phyloP scores from a whole-genome alignment of 2,797 vertebrate species.

The Lerista edwardsae region DNA sequence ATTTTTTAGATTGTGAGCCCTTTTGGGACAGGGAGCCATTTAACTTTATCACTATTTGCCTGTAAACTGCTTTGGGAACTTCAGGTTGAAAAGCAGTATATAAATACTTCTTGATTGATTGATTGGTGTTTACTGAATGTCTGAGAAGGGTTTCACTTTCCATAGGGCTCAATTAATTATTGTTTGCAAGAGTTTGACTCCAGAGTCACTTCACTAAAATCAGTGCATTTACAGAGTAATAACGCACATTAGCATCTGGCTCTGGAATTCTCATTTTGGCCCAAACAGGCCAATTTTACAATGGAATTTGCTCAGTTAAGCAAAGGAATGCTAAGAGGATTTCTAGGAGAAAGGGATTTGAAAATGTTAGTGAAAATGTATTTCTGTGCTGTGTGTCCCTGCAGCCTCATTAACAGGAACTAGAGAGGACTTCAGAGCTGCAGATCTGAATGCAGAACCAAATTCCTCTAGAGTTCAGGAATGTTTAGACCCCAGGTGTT shows the following conservation, averaged over 20 bases:
- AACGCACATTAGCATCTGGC: slow-evolving; percentile 2
- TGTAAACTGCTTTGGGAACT: too few relatives aligned
- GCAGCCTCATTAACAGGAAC: slow-evolving; percentile 16
- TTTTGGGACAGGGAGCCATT: too few relatives aligned
- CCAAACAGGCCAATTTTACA: slow-evolving; percentile 7
- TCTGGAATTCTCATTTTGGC: slow-evolving; percentile 29
- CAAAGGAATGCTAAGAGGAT: slow-evolving; percentile 12
- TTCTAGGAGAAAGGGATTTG: slow-evolving; percentile 11
- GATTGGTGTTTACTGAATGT: background rate
- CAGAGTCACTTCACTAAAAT: background rate
- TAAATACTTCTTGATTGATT: too few relatives aligned
- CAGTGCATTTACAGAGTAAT: background rate
- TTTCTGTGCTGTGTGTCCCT: background rate
- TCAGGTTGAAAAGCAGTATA: too few relatives aligned
- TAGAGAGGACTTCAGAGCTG: slow-evolving; percentile 20
- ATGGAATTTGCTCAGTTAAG: background rate
- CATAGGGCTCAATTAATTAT: background rate
- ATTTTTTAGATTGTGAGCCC: too few relatives aligned
- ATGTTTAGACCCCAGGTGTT: slow-evolving; percentile 32
- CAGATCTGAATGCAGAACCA: slow-evolving; percentile 13
- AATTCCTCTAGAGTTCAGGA: slow-evolving; percentile 34
- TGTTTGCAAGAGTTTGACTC: background rate
- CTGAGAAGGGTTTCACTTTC: background rate
- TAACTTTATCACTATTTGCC: too few relatives aligned
- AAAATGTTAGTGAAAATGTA: slow-evolving; percentile 31